Evolutionary conservation across 2,797 vertebrate species (phyloP), one percentile per base, ranked within the genome.

Genomic region (Phoebastria nigripes): DNA sequence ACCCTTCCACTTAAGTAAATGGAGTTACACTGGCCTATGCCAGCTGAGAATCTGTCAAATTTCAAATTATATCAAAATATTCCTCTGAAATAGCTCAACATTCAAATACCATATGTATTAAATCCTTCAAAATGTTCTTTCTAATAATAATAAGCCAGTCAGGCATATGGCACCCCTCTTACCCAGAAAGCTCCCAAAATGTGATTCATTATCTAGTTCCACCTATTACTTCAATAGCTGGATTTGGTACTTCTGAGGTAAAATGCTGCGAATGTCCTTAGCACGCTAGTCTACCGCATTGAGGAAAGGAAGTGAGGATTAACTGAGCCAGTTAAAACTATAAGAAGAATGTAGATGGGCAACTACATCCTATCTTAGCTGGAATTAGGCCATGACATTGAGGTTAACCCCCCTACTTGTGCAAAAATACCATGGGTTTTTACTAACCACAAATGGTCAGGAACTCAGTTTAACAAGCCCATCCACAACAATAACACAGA

Each of bases 361-460:
- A 94, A 59, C 63, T 91, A 81, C 61, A 81, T 90, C 73, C 92
- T 89, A 91, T 95, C 87, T 54, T 8, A 74, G 87, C 55, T 96
- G 93, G 91, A 95, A 93, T 90, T 81, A 76, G 65, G 87, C 94
- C 92, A 92, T 39, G 77, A 63, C 89, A 82, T 35, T 90, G 94
- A 96, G 93, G 89, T 93, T 94, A 96, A 95, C 88, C 80, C 90
- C 82, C 12, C 72, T 54, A 65, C 67, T 91, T 59, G 54, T 95
- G 76, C 63, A 96, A 94, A 96, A 95, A 95, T 95, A 59, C 76
- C 88, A 71, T 2, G 20, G 90, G 63, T 66, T 97, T 92, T 92
- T 94, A 51, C 89, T 78, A 65, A 95, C 95, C 93, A 95, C 96
- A 91, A 86, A 87, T 71, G 90, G 81, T 79, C 93, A 95, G 65